Evolutionary conservation across 1,140 invertebrate genomes (phyloP).

Genomic region (Thaumatotibia leucotreta): DNA sequence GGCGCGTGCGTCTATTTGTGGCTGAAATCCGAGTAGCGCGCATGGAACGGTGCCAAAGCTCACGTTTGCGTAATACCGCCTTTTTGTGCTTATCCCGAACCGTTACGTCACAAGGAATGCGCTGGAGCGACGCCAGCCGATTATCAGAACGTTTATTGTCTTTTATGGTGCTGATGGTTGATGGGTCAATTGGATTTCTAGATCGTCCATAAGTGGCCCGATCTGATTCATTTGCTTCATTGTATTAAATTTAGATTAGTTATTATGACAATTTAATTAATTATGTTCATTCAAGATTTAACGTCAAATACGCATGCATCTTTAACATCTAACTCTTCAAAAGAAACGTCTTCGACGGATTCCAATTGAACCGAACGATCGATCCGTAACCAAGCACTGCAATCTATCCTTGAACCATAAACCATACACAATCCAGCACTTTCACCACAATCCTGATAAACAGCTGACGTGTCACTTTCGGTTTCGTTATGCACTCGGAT

Average conservation of each 20-base stretch:
- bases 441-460: conserved; percentile 55
- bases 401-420: conserved; percentile 51
- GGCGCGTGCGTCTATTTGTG: conserved; percentile 69
- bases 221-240: conserved; percentile 14
- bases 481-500: conserved; percentile 15
- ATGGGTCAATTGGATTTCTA: conserved; percentile 37
- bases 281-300: neutral
- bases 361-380: neutral
- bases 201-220: neutral
- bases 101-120: conserved; percentile 68
- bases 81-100: conserved; percentile 56
- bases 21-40: conserved; percentile 67
- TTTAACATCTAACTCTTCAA: neutral
- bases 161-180: conserved; percentile 68
- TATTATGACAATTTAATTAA: conserved; percentile 6
- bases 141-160: conserved; percentile 66
- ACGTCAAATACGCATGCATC: neutral
- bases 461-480: conserved; percentile 49
- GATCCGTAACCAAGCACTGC: neutral
- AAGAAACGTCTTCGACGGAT: conserved; percentile 16
- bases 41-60: conserved; percentile 61
- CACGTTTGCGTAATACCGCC: conserved; percentile 64
- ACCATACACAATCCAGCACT: conserved; percentile 43
- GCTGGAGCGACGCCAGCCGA: conserved; percentile 64
- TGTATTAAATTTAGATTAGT: conserved; percentile 14